Evolutionary conservation across 2,888 invertebrate genomes (phyloP), one percentile per base, ranked within the genome.

Genomic region (Meteorus colon): DNA sequence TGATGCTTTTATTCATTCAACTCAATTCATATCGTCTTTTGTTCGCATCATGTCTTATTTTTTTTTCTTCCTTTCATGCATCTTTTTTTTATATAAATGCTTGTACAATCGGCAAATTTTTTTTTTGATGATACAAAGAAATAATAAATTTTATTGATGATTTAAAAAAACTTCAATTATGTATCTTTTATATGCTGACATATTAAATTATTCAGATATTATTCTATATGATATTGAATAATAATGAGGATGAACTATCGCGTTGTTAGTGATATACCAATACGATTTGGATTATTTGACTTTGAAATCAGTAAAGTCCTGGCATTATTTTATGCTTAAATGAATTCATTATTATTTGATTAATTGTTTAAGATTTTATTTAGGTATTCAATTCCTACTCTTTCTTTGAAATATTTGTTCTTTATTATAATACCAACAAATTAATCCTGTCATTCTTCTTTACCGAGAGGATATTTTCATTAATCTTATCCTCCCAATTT

Each of bases 11-110:
- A 55, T 41, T 55, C 55, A 55, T 24, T 8, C 55, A n/a, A 4
- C n/a, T 55, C n/a, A 10, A 55, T 55, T 55, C 19, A 55, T 55
- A 8, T 19, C 1, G 6, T 55, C 55, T 55, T 55, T 55, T 55
- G 55, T 55, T 55, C 45, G 14, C 19, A 19, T 19, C 19, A 37
- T 59, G 19, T 34, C 34, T 4, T 24, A 4, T 10, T 59, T 59
- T 70, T 70, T 55, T 55, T 69, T 14, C 55, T 45, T 59, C 24
- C 37, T 37, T 59, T 31, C 8, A 31, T 31, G 10, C 19, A 19
- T 48, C n/a, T 16, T 5, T 48, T 48, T 2, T n/a, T 4, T n/a
- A 48, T 5, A 48, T 48, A 8, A 29, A 62, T 6, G 6, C n/a
- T 16, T 29, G 16, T n/a, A 62, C n/a, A 31, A 62, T n/a, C 19